phyloP scores from a whole-genome alignment of 2,797 vertebrate genomes.

The Sphenopsis melanotis region DNA sequence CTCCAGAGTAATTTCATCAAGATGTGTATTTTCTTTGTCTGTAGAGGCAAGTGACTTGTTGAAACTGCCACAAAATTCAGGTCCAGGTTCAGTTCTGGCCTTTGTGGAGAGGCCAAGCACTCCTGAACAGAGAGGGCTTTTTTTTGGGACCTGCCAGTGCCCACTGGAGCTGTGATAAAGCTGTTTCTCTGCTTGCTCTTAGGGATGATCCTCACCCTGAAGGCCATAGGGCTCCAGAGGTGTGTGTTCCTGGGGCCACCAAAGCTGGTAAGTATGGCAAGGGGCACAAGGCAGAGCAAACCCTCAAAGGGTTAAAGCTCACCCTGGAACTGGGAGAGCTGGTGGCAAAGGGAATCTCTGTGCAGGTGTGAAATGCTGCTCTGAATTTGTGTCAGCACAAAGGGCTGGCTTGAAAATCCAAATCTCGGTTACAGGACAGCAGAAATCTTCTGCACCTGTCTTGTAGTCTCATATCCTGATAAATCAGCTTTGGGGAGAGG shows the following conservation, averaged over 20 bases:
- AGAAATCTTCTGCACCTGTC: neutral
- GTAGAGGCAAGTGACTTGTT: neutral
- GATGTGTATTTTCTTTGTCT: neutral
- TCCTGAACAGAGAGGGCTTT: neutral
- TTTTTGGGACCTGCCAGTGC: rapidly evolving
- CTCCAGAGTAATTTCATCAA: neutral
- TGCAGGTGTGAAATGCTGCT: neutral
- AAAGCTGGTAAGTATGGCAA: conserved; percentile 83
- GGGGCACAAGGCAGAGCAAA: neutral
- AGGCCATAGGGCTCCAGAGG: conserved; percentile 85
- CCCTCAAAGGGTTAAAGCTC: neutral
- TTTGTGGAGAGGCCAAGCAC: rapidly evolving
- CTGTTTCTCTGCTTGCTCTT: neutral
- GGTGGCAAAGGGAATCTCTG: neutral
- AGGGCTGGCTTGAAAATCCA: neutral
- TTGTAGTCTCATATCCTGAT: neutral
- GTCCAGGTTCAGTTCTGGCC: neutral
- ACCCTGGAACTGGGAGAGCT: neutral
- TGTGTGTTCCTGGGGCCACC: conserved; percentile 91
- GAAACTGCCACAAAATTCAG: neutral
- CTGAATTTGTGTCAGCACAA: neutral
- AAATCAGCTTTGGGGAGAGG: neutral
- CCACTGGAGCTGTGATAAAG: neutral
- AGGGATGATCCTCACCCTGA: conserved; percentile 94
- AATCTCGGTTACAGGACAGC: too few species aligned